These are phyloP conservation scores for Drosophila melanica DNA, from an alignment of 1,140 invertebrate species.

Conservation along the genomic window DNA sequence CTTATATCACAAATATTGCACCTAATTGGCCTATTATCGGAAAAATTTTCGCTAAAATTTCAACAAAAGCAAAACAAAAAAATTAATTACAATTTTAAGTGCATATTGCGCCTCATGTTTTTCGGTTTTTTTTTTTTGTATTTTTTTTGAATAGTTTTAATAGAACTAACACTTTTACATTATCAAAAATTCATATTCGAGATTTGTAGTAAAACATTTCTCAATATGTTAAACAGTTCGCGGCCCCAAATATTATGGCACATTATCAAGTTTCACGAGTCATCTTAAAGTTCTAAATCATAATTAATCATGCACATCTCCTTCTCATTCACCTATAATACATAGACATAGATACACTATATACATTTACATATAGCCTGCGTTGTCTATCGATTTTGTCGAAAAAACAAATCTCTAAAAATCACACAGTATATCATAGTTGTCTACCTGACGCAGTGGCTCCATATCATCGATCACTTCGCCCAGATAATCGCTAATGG, in stretches of 20 bases:
- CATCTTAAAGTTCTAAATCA: constrained; percentile 37
- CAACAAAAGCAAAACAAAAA: constrained; percentile 39
- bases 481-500: constrained; percentile 85
- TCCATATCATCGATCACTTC: constrained; percentile 84
- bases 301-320: constrained; percentile 58
- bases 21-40: constrained; percentile 77
- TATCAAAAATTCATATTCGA: constrained; percentile 3
- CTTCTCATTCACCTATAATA: constrained; percentile 49
- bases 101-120: not conserved
- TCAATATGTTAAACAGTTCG: constrained; percentile 3
- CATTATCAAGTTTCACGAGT: constrained; percentile 64
- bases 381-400: not conserved
- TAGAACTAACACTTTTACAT: not conserved
- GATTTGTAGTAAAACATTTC: constrained; percentile 8
- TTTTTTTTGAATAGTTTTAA: not conserved
- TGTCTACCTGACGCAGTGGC: constrained; percentile 78
- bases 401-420: constrained; percentile 48
- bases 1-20: constrained; percentile 84
- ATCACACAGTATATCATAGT: constrained; percentile 80
- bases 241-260: constrained; percentile 55
- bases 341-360: constrained; percentile 30
- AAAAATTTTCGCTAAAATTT: constrained; percentile 68
- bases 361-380: constrained; percentile 41
- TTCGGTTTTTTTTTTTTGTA: not conserved
- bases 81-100: constrained; percentile 5